Percentiles rank a stretch among this genome's conserved stretches.
phyloP scores from a whole-genome alignment of 2,888 invertebrate species.

The Hyppa rectilinea region DNA sequence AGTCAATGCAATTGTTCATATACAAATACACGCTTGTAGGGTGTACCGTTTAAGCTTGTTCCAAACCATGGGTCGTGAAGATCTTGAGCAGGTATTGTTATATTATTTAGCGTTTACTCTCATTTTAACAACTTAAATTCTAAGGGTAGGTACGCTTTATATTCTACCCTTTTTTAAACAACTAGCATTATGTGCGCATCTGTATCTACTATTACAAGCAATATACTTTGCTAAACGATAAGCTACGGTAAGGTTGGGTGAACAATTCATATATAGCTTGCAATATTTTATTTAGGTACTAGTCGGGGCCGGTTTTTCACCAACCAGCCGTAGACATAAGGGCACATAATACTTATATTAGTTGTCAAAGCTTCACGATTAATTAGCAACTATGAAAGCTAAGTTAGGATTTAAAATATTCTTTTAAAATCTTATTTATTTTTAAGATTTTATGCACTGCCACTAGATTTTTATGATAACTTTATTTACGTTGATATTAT shows the following conservation, averaged over 20 bases:
- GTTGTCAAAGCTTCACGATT: constrained; percentile 33
- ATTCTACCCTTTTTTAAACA: constrained; percentile 1
- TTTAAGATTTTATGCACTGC: constrained; percentile 45
- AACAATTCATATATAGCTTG: constrained; percentile 31
- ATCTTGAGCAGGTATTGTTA: constrained; percentile 10
- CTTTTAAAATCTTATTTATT: constrained; percentile 23
- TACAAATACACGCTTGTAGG: not conserved
- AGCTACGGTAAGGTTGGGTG: constrained; percentile 21
- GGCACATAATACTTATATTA: constrained; percentile 11
- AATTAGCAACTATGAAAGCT: constrained; percentile 46
- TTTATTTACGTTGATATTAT: constrained; percentile 11
- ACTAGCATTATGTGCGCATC: constrained; percentile 38
- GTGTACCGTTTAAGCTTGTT: not conserved
- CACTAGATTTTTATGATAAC: constrained; percentile 50
- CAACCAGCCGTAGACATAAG: not conserved
- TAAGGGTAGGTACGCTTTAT: not conserved
- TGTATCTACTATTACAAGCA: constrained; percentile 44
- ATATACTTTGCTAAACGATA: constrained; percentile 19
- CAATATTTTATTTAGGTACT: constrained; percentile 3
- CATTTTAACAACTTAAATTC: not conserved
- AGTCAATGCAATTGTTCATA: not conserved
- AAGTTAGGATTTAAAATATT: constrained; percentile 3
- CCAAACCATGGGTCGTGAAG: constrained; percentile 9
- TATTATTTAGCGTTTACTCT: constrained; percentile 27
- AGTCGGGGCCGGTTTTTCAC: not conserved